Conservation (phyloP, 2,113 vertebrate genomes). For the Naja naja region DNA sequence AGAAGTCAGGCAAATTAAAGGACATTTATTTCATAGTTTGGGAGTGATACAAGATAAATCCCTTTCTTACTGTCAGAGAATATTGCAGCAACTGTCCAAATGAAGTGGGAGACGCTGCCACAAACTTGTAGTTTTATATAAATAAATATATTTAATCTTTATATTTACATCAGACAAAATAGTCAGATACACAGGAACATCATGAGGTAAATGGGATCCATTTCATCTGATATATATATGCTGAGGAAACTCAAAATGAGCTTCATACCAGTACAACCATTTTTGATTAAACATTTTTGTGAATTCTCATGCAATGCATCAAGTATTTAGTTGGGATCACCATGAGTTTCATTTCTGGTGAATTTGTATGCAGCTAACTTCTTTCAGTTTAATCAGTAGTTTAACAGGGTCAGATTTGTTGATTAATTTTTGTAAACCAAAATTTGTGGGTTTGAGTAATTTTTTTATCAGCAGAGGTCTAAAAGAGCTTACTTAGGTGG, state of each 20-base stretch:
- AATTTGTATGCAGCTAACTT: not conserved
- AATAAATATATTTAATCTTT: too few relatives aligned
- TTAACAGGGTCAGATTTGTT: not conserved
- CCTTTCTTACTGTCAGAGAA: not conserved
- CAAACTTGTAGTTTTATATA: not conserved
- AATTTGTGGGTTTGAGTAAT: not conserved
- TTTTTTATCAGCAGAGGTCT: not conserved
- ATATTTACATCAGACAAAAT: too few relatives aligned
- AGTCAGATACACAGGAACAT: too few relatives aligned
- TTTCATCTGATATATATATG: not conserved
- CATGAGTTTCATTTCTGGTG: not conserved
- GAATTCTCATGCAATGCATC: too few relatives aligned
- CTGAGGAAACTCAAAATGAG: not conserved
- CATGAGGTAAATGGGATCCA: not conserved
- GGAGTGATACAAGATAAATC: not conserved
- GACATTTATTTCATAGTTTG: not conserved
- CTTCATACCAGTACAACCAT: not conserved
- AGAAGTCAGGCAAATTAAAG: not conserved
- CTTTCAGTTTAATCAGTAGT: not conserved
- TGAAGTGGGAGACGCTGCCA: not conserved
- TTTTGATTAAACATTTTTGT: not conserved
- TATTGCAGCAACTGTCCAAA: not conserved
- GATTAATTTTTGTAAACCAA: not conserved
- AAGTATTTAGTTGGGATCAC: not conserved
- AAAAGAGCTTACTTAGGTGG: not conserved